Evolutionary conservation across 35 echinoderm and acorn worm genomes (phyloP), one percentile per base, ranked within the genome.

Genomic region (Heliocidaris erythrogramma): DNA sequence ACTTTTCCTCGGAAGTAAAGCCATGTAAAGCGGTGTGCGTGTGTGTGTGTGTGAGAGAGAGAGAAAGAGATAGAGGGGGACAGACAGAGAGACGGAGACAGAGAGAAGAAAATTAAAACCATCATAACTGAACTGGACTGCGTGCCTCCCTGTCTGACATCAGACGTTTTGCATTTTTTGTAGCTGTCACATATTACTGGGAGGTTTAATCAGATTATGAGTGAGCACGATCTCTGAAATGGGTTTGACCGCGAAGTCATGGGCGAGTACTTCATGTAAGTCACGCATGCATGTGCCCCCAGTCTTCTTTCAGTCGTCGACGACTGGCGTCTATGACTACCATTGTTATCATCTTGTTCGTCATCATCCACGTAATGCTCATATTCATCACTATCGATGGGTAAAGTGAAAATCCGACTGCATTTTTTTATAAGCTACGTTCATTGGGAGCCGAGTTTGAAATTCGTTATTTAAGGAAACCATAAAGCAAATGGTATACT

Each of bases 161-260:
- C 18, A 69, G 61, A 21, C 61, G 61, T 21, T 69, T 27, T 69
- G 61, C 61, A 69, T 69, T 69, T n/a, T n/a, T 69, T 69, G 61
- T 69, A 69, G 61, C 61, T 69, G 61, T 69, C 61, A 69, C 61
- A 69, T 69, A 69, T 69, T 69, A 69, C 12, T 7, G 61, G 18
- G 61, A 5, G 61, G 61, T 18, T 69, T 69, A 69, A 69, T 69
- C 61, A 27, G 18, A 69, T 69, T 69, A 69, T 69, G 61, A 69
- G 17, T 69, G 61, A 69, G 61, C 61, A 69, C 61, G 61, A 69
- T 69, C 61, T 69, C 61, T 27, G 61, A 69, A 69, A 69, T 69
- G 61, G 61, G 61, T 69, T 69, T 69, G 61, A 69, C 61, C 61
- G 61, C 61, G 61, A 69, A 69, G 61, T 69, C 61, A 69, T 69